These are phyloP conservation scores for Caenorhabditis tropicalis DNA, from an alignment of 1,140 invertebrate genomes.

Conservation along the genomic window DNA sequence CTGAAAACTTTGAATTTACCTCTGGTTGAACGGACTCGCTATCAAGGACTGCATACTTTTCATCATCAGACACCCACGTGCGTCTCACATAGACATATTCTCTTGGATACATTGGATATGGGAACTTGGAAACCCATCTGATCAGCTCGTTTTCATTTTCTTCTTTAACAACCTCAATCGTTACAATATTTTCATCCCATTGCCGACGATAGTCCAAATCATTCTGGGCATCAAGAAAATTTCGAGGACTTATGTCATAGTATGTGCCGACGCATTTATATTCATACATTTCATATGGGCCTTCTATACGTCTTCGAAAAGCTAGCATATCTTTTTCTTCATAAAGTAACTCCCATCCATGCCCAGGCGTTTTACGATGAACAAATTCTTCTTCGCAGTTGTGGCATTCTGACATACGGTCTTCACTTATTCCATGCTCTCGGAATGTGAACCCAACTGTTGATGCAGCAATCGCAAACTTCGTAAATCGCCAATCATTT, in stretches of 20 bases:
- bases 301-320: conserved; percentile 42
- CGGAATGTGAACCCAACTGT: conserved; percentile 41
- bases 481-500: not conserved
- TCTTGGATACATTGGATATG: conserved; percentile 64
- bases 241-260: conserved; percentile 53
- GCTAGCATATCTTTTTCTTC: conserved; percentile 54
- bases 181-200: conserved; percentile 67
- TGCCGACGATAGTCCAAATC: conserved; percentile 62
- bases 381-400: conserved; percentile 41
- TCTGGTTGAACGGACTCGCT: conserved; percentile 56
- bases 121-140: conserved; percentile 63
- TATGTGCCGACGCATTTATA: conserved; percentile 56
- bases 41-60: conserved; percentile 57
- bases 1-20: not conserved
- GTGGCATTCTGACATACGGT: not conserved
- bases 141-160: conserved; percentile 57
- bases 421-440: conserved; percentile 51
- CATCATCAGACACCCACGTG: conserved; percentile 55
- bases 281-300: conserved; percentile 51
- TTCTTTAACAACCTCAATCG: conserved; percentile 61
- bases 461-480: conserved; percentile 1
- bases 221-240: conserved; percentile 59
- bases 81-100: conserved; percentile 62
- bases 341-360: conserved; percentile 54
- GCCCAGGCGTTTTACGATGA: not conserved